Base-by-base conservation (phyloP, 2,797 vertebrate species). In the Gallirallus australis region DNA sequence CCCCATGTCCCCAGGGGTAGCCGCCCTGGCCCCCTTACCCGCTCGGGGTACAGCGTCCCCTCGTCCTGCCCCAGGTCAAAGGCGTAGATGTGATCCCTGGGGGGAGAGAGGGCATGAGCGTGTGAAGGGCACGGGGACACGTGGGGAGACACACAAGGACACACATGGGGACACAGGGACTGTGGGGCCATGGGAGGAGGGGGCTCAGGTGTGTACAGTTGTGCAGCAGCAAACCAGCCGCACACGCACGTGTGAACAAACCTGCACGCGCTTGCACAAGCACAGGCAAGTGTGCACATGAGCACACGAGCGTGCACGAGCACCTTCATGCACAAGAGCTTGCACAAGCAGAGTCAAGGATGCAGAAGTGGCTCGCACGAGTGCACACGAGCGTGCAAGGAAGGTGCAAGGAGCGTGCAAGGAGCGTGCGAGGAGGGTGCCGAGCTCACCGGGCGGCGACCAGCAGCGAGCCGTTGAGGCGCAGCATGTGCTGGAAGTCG, bases 401-500 rank as follows among this genome's bases (percentile, higher is more conserved):
- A 40, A 15, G 6, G 40, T 42, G 40, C 40, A 42, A 40, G 15
- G 40, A 16, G 40, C 40, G 40, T 40, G 40, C 40, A 16, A 40
- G 40, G 40, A 16, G 40, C 40, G 40, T 40, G 40, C 40, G 7
- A 40, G 40, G 40, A 7, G 40, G 16, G 16, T 12, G 20, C 47
- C 47, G 47, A 24, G 70, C 98, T 98, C 97, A 99, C 99, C 99
- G 98, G 45, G 99, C 99, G 20, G 99, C 99, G 7, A 99, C 97
- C 84, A 99, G 98, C 59, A 99, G 98, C 77, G 99, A 99, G 94
- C 98, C 97, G 97, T 99, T 99, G 97, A 99, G 98, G 89, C 98
- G 98, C 93, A 99, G 97, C 99, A 99, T 99, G 95, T 97, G 98
- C 98, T 99, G 99, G 97, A 99, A 99, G 97, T 99, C 99, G 96